Base-by-base conservation (phyloP, 2,888 invertebrate genomes). In the Bhutanitis thaidina region DNA sequence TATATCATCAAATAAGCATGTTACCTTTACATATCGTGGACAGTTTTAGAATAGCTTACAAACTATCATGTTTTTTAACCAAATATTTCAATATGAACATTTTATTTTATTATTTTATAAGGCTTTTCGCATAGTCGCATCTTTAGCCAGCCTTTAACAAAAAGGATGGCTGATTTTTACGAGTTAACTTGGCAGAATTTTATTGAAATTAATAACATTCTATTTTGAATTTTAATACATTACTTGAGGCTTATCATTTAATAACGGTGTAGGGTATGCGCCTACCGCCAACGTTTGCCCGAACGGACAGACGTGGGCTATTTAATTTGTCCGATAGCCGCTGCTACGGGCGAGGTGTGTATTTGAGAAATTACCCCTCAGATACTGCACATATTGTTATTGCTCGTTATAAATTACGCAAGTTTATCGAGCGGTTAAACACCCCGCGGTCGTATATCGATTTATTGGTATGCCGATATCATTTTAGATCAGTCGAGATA, bases 381-480 rank as follows among this genome's bases (percentile, higher is more conserved):
- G 81, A 84, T 83, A 78, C 64, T 65, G 69, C 75, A 77, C 72
- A 80, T 80, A 82, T 81, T 80, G 80, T 85, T 85, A 82, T 69
- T 64, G 74, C 66, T 66, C 60, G 76, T 75, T 82, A 82, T 85
- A 85, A 84, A 84, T 84, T 77, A 77, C 71, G 57, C 62, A 71
- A 73, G 68, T 73, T 70, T 71, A 76, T 69, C 69, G 74, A 71
- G 65, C 68, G 69, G 77, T 71, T 79, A 77, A 74, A 77, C 70
- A 73, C 74, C 75, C 77, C 71, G 58, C 57, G 63, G 70, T 53
- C 41, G 32, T 15, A 30, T n/a, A 44, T 50, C 43, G 49, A 55
- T 53, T 55, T 52, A 52, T 57, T 53, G 41, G 35, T 10, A 12
- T 12, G 32, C 29, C 30, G 40, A 45, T 46, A 37, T 37, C 36